Evolutionary conservation across 2,888 invertebrate species (phyloP), one percentile per base, ranked within the genome.

Genomic region (Clivina fossor): DNA sequence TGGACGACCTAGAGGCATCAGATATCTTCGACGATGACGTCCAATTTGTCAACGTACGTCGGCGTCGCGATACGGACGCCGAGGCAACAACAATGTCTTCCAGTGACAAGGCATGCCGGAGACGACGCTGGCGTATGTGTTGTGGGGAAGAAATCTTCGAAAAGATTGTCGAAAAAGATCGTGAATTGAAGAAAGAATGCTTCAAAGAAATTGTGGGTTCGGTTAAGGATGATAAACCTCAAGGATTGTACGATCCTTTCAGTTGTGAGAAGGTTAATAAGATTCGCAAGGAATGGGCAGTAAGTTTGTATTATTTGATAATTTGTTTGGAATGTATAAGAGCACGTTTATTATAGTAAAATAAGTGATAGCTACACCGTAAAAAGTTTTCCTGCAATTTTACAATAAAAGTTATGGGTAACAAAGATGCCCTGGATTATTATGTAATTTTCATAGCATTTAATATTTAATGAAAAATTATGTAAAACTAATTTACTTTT

Each of bases 121-220:
- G 48, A 20, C 65, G 66, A 28, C 62, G 58, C 48, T 66, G 63
- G 35, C 64, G 61, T 37, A 48, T 65, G 35, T 73, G 73, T 54
- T 73, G 72, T 57, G 70, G 65, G 2, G 70, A 70, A 46, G 68
- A 66, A 24, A 46, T 62, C 4, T 55, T 71, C 37, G 65, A 68
- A 26, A 59, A 61, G 15, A 7, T 66, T 2, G 66, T 67, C 55
- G 67, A 69, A 1, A 63, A 64, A 19, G 66, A 68, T 13, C 67
- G 63, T 20, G 68, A 69, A 8, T 13, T 66, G 4, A 68, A 65
- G 47, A 63, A 62, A 37, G 66, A 66, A 32, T 73, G 72, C 58
- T 72, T 67, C 61, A 70, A 68, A 53, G 63, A 70, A 58, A 59
- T 70, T 2, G 64, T 63, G 2, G 68, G 65, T 11, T 64, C 64